Percentiles rank a stretch among this genome's conserved stretches.
Evolutionary conservation across 2,797 vertebrate genomes (phyloP).

Genomic region (Nyctalus aviator): DNA sequence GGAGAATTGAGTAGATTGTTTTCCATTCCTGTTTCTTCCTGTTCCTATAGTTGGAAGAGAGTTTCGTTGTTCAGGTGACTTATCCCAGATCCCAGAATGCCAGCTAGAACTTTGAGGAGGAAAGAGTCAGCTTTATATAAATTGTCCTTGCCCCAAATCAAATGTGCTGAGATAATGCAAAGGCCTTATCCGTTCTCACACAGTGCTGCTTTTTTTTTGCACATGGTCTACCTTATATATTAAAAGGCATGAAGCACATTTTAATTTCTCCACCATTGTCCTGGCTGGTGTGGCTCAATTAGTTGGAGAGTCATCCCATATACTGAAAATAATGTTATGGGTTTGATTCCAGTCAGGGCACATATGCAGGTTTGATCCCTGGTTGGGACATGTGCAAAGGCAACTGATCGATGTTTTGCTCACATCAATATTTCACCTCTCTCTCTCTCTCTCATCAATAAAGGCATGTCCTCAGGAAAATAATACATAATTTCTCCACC

Average conservation of each 20-base stretch:
- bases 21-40: not conserved
- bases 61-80: not conserved
- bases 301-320: not conserved
- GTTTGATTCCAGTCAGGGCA: not conserved
- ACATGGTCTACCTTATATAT: not conserved
- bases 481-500: not conserved
- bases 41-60: not conserved
- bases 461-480: not conserved
- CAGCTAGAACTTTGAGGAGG: not conserved
- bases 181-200: not conserved
- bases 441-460: not conserved
- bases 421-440: not conserved
- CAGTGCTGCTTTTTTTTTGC: not conserved
- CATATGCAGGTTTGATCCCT: not conserved
- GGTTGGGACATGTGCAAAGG: not conserved
- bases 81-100: not conserved
- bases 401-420: not conserved
- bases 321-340: not conserved
- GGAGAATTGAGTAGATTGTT: not conserved
- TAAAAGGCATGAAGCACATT: not conserved
- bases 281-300: not conserved
- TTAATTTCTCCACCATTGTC: slow-evolving; percentile 11
- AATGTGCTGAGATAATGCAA: not conserved
- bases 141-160: not conserved
- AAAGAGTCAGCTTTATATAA: not conserved